Percentiles rank a stretch among this genome's conserved stretches.
Conservation (phyloP, 2,888 invertebrate species). For the Dryadula phaetusa region DNA sequence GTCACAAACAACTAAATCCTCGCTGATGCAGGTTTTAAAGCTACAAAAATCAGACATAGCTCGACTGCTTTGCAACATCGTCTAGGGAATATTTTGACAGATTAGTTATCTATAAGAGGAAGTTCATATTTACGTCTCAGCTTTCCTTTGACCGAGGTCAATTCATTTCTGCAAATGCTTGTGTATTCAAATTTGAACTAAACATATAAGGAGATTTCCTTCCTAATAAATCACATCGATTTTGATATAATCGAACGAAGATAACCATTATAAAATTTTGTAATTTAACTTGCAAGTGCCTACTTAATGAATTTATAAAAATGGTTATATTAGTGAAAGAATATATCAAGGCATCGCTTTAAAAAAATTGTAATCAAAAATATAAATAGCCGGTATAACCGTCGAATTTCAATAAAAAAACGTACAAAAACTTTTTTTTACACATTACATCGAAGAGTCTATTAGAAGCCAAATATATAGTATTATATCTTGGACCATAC, state of each 20-base stretch:
- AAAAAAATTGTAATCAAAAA: no score
- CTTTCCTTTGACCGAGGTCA: constrained; percentile 8
- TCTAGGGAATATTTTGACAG: not conserved
- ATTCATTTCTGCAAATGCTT: constrained; percentile 1
- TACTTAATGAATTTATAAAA: no score
- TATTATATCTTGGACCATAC: constrained; percentile 28
- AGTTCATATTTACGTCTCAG: not conserved
- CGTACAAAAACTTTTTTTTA: not conserved
- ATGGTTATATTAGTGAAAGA: no score
- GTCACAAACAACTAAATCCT: no score
- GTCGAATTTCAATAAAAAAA: not conserved
- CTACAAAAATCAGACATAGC: no score
- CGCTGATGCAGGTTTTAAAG: no score
- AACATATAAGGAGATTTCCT: not conserved
- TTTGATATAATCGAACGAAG: not conserved
- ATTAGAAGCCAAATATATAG: constrained; percentile 20
- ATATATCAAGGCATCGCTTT: no score
- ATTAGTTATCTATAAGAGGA: not conserved
- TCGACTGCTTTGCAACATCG: no score
- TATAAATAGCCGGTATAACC: no score
- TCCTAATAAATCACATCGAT: not conserved
- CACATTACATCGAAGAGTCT: constrained; percentile 8
- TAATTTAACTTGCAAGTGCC: no score
- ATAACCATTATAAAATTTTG: no score
- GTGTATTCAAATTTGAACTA: not conserved